phyloP scores from a whole-genome alignment of 2,797 vertebrate species.

The Pseudotriccus pelzelni region DNA sequence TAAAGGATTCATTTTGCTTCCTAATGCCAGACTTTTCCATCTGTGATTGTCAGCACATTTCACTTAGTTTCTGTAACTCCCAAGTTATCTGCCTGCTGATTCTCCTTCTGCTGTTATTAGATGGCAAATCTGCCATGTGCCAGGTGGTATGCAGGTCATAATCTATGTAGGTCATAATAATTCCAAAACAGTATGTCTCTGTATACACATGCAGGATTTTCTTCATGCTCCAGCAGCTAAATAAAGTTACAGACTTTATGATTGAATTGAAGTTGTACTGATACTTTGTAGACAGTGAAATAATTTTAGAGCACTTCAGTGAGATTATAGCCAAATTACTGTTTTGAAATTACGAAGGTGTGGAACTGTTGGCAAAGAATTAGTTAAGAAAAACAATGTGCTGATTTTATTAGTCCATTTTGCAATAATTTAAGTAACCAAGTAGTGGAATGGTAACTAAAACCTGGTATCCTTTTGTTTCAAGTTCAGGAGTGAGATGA shows the following conservation, averaged over 20 bases:
- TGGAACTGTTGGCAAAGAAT: neutral
- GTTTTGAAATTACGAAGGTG: neutral
- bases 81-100: conserved; percentile 59
- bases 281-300: neutral
- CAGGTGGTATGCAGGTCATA: conserved; percentile 39
- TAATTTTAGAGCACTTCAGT: neutral
- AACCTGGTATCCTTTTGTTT: neutral
- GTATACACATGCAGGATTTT: neutral
- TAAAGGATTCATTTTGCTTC: conserved; percentile 32
- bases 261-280: neutral
- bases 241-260: neutral
- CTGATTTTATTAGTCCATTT: neutral
- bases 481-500: neutral
- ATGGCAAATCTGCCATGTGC: conserved; percentile 50
- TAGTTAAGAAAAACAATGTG: neutral
- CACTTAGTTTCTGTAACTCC: conserved; percentile 34
- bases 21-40: conserved; percentile 48
- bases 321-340: neutral
- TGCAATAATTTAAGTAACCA: neutral
- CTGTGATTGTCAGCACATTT: conserved; percentile 51
- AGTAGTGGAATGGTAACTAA: neutral
- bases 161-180: conserved; percentile 19
- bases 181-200: neutral
- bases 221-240: neutral
- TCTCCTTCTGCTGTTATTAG: conserved; percentile 65